These are phyloP conservation scores for Halichoerus grypus DNA, from an alignment of 2,113 vertebrate species.

Conservation along the genomic window DNA sequence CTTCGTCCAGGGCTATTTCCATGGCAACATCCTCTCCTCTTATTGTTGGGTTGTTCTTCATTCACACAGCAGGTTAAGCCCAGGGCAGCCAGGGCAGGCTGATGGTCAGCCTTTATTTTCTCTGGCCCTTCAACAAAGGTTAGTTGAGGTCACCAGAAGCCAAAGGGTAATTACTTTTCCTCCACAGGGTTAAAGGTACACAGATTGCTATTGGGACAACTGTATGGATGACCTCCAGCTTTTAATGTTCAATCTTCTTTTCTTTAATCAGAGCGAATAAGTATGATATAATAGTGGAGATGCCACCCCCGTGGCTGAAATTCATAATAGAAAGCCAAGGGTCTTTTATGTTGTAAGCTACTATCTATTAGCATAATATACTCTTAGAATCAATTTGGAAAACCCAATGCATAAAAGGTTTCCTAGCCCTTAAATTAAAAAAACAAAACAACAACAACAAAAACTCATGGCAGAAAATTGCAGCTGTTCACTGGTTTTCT, in stretches of 20 bases:
- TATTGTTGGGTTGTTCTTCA: constrained; percentile 87
- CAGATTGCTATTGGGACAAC: constrained; percentile 91
- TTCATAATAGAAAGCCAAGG: neutral
- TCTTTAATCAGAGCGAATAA: constrained; percentile 81
- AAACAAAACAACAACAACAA: neutral
- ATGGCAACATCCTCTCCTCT: constrained; percentile 89
- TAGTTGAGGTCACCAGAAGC: constrained; percentile 90
- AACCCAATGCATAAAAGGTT: constrained; percentile 61
- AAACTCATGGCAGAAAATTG: constrained; percentile 50
- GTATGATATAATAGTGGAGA: constrained; percentile 56
- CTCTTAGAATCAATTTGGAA: constrained; percentile 30
- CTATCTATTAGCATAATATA: constrained; percentile 47
- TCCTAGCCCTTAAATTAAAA: constrained; percentile 24
- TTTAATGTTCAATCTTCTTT: constrained; percentile 84
- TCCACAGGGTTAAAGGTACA: constrained; percentile 93
- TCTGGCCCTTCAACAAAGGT: constrained; percentile 92
- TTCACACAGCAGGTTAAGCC: constrained; percentile 88
- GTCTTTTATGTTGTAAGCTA: constrained; percentile 35
- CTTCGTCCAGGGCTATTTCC: constrained; percentile 87
- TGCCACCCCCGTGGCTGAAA: neutral
- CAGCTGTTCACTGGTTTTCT: neutral
- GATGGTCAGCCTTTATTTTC: constrained; percentile 95
- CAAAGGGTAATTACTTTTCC: constrained; percentile 98
- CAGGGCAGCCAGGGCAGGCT: constrained; percentile 90
- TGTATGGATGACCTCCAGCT: constrained; percentile 87